These are phyloP conservation scores for Dinoponera quadriceps DNA, from an alignment of 1,140 invertebrate genomes.

Conservation along the genomic window DNA sequence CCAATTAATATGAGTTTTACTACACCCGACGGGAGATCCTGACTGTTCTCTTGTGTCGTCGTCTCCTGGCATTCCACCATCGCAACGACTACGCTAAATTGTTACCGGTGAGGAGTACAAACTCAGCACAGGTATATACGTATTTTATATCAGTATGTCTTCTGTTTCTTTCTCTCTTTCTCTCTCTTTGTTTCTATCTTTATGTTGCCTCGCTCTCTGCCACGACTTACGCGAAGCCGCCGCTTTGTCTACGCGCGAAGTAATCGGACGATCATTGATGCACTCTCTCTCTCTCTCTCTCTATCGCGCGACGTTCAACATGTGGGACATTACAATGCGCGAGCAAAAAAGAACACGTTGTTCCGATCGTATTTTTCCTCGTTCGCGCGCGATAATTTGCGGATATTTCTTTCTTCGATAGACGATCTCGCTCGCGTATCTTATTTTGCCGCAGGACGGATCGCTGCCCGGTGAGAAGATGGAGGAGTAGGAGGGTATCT, in stretches of 20 bases:
- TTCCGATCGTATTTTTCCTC: neutral
- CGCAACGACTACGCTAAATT: constrained; percentile 65
- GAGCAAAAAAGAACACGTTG: neutral
- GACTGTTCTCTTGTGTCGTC: constrained; percentile 66
- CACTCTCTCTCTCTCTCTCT: neutral
- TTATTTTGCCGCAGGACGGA: neutral
- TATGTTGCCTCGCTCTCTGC: constrained; percentile 13
- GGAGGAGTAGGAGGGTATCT: too few species aligned
- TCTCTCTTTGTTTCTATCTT: neutral
- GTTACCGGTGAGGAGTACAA: constrained; percentile 49
- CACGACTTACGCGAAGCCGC: neutral
- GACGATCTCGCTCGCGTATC: neutral
- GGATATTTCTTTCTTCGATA: neutral
- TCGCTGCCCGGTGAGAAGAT: too few species aligned
- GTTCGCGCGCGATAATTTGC: neutral
- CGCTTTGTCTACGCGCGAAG: constrained; percentile 20
- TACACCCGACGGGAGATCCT: constrained; percentile 64
- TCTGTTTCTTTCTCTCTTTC: neutral
- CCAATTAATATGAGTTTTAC: constrained; percentile 71
- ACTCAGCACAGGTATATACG: constrained; percentile 69
- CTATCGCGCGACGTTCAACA: neutral
- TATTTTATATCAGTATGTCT: constrained; percentile 16
- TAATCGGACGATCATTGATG: neutral
- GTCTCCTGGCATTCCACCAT: constrained; percentile 58
- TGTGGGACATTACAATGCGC: neutral